Evolutionary conservation across 2,797 vertebrate genomes (phyloP).

Genomic region (Paedocypris micromegethes): DNA sequence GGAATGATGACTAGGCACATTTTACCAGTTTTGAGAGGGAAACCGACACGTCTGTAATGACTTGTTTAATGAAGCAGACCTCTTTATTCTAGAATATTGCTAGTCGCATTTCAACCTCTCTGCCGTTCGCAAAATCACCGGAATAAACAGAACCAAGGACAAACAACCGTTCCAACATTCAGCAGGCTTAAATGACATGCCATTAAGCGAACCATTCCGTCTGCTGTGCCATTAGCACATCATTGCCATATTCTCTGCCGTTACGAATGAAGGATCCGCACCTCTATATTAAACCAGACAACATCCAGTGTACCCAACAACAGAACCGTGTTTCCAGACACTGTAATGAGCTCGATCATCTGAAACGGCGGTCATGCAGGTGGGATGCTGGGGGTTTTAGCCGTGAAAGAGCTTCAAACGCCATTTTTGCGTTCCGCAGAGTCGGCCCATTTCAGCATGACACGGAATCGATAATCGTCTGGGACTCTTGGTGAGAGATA

Average conservation of each 20-base stretch:
- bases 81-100: slow-evolving; percentile 32
- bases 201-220: slow-evolving; percentile 30
- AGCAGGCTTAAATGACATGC: slow-evolving; percentile 13
- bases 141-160: slow-evolving; percentile 33
- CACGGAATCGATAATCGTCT: slow-evolving; percentile 21
- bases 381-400: too few relatives aligned
- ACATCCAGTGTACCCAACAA: slow-evolving; percentile 16
- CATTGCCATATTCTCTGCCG: slow-evolving; percentile 29
- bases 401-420: too few relatives aligned
- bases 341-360: slow-evolving; percentile 4
- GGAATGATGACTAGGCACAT: slow-evolving; percentile 33
- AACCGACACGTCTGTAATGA: slow-evolving; percentile 42
- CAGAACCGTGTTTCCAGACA: slow-evolving; percentile 11
- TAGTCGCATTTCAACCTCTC: slow-evolving; percentile 24
- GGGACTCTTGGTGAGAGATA: slow-evolving; percentile 21
- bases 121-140: slow-evolving; percentile 27
- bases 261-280: slow-evolving; percentile 18
- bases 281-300: slow-evolving; percentile 25
- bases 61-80: slow-evolving; percentile 35
- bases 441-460: slow-evolving; percentile 7
- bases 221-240: slow-evolving; percentile 9
- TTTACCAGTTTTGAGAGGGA: slow-evolving; percentile 13
- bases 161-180: slow-evolving; percentile 16
- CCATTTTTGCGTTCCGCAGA: not conserved
- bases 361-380: too few relatives aligned